Evolutionary conservation across 2,797 vertebrate species (phyloP).

Genomic region (Huso huso): DNA sequence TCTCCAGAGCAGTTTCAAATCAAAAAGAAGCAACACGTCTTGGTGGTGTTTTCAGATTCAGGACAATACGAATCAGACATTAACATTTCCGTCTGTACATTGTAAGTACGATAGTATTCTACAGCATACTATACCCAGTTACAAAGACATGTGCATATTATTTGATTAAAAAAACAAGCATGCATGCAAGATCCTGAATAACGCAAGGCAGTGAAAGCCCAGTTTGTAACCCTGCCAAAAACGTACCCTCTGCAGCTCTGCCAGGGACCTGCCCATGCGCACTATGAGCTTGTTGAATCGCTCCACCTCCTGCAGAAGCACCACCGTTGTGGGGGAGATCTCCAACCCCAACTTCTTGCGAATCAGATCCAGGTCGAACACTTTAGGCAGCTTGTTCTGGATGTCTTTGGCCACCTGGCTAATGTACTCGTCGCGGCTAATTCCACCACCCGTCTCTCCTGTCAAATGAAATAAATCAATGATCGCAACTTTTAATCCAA

Average conservation of each 20-base stretch:
- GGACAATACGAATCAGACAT: too few species aligned
- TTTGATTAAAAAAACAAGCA: too few species aligned
- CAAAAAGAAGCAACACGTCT: too few species aligned
- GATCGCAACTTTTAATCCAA: too few species aligned
- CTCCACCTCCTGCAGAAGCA: slow-evolving; percentile 86
- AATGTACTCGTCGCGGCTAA: slow-evolving; percentile 82
- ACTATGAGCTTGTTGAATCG: slow-evolving; percentile 79
- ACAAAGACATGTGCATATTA: too few species aligned
- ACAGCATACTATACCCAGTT: too few species aligned
- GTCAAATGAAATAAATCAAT: neutral
- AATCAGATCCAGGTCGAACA: slow-evolving; percentile 77
- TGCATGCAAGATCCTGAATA: neutral
- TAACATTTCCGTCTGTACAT: neutral
- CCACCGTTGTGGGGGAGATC: slow-evolving; percentile 74
- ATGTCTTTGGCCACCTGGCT: slow-evolving; percentile 81
- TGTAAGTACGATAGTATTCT: too few species aligned
- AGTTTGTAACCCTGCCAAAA: too few species aligned
- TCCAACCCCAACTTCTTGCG: slow-evolving; percentile 58
- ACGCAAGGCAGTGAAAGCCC: neutral
- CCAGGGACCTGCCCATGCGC: slow-evolving; percentile 73
- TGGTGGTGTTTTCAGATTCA: too few species aligned
- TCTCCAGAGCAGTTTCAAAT: slow-evolving; percentile 23
- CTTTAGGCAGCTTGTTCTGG: slow-evolving; percentile 73
- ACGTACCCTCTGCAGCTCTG: slow-evolving; percentile 76
- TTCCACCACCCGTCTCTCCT: slow-evolving; percentile 74